A percentile compares a stretch with the other conserved stretches of the same genome.
These are phyloP conservation scores for Cairina moschata DNA, from an alignment of 2,113 vertebrate genomes.

Conservation along the genomic window DNA sequence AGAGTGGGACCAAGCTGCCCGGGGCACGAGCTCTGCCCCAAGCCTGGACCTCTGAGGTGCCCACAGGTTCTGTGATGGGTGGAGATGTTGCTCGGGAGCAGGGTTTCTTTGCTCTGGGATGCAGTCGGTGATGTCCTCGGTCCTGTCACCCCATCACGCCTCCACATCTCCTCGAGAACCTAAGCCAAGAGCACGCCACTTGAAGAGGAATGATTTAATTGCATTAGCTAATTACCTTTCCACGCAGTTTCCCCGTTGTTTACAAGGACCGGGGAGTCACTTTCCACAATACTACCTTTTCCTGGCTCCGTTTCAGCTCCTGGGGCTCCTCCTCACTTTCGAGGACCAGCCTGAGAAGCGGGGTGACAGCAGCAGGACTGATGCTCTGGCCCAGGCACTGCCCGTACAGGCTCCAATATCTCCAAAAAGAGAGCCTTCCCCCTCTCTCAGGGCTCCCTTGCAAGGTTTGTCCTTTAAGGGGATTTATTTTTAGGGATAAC, in stretches of 20 bases:
- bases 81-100: neutral
- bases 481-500: neutral
- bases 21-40: neutral
- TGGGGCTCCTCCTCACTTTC: neutral
- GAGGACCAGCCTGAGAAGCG: neutral
- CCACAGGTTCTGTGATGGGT: neutral
- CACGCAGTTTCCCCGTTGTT: neutral
- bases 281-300: neutral
- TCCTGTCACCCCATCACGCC: no score
- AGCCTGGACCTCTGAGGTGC: neutral
- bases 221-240: neutral
- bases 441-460: neutral
- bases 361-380: neutral
- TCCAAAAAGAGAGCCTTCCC: neutral
- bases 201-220: neutral
- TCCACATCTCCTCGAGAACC: neutral
- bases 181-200: neutral
- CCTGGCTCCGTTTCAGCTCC: neutral
- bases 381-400: accelerated
- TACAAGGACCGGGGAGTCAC: neutral
- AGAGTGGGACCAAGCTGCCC: neutral
- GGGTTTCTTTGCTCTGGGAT: neutral
- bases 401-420: neutral
- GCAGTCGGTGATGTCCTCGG: accelerated
- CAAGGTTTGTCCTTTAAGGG: neutral